Evolutionary conservation across 1,140 invertebrate genomes (phyloP).

Genomic region (Drosophila kepulauana): DNA sequence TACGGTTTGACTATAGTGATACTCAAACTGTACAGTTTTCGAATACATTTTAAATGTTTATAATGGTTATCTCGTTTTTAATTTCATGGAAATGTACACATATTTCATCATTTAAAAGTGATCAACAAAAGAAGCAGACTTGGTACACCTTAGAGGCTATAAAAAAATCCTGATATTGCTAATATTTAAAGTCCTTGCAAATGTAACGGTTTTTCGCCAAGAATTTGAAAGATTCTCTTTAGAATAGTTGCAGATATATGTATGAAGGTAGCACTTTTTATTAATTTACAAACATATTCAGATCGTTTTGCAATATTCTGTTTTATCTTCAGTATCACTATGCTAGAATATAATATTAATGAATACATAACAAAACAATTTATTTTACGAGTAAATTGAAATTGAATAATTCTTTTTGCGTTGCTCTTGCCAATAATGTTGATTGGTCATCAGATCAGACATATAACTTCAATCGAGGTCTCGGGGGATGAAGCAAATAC

Average conservation of each 20-base stretch:
- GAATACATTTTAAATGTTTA: too few relatives aligned
- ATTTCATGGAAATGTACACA: not conserved
- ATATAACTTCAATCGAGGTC: slow-evolving; percentile 38
- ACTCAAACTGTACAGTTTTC: too few relatives aligned
- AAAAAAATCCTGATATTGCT: too few relatives aligned
- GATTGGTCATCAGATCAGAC: slow-evolving; percentile 30
- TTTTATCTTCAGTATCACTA: slow-evolving; percentile 44
- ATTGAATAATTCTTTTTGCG: slow-evolving; percentile 44
- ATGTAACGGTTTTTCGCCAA: not conserved
- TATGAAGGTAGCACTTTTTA: slow-evolving; percentile 42
- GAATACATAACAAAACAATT: slow-evolving; percentile 81
- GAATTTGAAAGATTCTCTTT: not conserved
- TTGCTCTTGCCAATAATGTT: slow-evolving; percentile 57
- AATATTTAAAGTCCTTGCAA: too few relatives aligned
- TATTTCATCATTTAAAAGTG: too few relatives aligned
- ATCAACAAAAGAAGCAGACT: too few relatives aligned
- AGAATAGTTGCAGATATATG: not conserved
- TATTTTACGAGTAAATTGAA: slow-evolving; percentile 60
- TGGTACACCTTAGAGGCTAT: too few relatives aligned
- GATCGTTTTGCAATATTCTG: slow-evolving; percentile 39
- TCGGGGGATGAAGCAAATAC: slow-evolving; percentile 53
- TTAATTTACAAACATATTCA: slow-evolving; percentile 73
- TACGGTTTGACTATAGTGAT: too few relatives aligned
- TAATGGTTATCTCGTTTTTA: not conserved
- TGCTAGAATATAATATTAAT: slow-evolving; percentile 69